Percentiles rank a stretch among this genome's conserved stretches.
Conservation (phyloP, 1,140 invertebrate species). For the Ceratina japonica region DNA sequence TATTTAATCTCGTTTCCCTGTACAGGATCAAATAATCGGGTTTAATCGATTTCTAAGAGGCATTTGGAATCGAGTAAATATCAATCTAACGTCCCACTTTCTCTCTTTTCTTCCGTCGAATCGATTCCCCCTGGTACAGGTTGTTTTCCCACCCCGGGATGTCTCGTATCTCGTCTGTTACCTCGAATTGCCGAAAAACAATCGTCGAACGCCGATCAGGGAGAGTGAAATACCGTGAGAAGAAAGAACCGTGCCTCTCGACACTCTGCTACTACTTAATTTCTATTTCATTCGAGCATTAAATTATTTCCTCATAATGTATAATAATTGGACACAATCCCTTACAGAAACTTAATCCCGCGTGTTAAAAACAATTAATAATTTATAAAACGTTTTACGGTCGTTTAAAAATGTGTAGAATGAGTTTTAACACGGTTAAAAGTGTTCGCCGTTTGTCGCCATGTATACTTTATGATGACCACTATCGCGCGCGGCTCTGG, state of each 20-base stretch:
- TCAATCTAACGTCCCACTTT: conserved; percentile 20
- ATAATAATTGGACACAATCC: no score
- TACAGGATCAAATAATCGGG: background rate
- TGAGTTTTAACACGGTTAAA: no score
- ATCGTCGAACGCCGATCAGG: conserved; percentile 5
- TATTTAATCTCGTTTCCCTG: background rate
- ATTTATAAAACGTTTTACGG: background rate
- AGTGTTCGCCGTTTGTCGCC: no score
- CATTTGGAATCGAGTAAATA: conserved; percentile 14
- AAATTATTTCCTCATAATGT: no score
- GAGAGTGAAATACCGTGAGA: conserved; percentile 25
- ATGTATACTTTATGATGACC: no score
- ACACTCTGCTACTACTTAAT: background rate
- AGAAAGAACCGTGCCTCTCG: background rate
- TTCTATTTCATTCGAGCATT: conserved; percentile 28
- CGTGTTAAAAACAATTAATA: no score
- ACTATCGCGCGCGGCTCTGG: background rate
- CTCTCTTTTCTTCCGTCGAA: background rate
- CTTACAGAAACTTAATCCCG: no score
- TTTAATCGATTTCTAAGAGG: background rate
- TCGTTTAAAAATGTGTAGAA: background rate
- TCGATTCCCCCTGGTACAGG: background rate
- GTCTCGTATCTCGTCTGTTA: conserved; percentile 8
- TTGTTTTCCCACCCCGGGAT: background rate
- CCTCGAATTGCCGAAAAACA: conserved; percentile 39